Percentiles rank a stretch among this genome's conserved stretches.
phyloP scores from a whole-genome alignment of 2,113 vertebrate genomes.

The Vicugna pacos region DNA sequence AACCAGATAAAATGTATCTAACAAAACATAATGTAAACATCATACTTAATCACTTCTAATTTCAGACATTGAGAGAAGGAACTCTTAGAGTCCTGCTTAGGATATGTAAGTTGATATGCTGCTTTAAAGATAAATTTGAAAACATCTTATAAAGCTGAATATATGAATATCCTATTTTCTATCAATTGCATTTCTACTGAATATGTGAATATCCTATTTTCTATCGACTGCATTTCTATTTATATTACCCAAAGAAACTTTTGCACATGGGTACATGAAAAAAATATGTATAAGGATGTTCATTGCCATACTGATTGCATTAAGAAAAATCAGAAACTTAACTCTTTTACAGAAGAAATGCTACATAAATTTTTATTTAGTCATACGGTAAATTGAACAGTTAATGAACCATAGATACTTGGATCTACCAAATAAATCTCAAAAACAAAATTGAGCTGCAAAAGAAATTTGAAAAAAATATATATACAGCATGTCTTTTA shows the following conservation, averaged over 20 bases:
- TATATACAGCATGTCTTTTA: background rate
- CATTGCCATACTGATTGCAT: background rate
- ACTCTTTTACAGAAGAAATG: background rate
- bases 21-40: background rate
- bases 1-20: background rate
- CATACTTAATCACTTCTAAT: background rate
- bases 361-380: slow-evolving; percentile 2
- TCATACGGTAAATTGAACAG: background rate
- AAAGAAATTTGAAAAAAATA: background rate
- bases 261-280: background rate
- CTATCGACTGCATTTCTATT: background rate
- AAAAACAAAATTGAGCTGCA: background rate
- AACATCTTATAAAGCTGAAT: background rate
- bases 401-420: background rate
- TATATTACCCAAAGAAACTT: background rate
- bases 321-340: background rate
- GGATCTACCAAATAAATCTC: background rate
- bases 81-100: background rate
- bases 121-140: background rate
- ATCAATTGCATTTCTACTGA: background rate
- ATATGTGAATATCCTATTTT: background rate
- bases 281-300: background rate
- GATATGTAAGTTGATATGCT: background rate
- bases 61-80: background rate
- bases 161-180: background rate